Evolutionary conservation across 1,140 invertebrate species (phyloP), one percentile per base, ranked within the genome.

Genomic region (Pseudobourletiella spinata): DNA sequence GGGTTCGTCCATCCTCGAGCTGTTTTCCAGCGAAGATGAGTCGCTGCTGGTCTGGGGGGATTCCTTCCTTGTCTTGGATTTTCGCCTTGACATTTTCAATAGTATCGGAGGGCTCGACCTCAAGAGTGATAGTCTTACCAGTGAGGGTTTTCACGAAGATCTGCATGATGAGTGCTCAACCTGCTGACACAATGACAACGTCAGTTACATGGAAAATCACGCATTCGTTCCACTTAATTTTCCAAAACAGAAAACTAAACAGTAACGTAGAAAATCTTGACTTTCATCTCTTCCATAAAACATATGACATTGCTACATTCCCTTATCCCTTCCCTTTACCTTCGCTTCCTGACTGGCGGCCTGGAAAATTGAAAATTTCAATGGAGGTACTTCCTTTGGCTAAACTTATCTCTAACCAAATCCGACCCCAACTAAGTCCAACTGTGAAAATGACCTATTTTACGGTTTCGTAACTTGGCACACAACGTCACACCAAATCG

Each of bases 401-500:
- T 16, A 57, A 57, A 32, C 4, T 11, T 11, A 35, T 20, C 25
- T 14, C 15, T 8, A 16, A 6, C 11, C 32, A 6, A 42, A 39
- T 42, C n/a, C 14, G 32, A 91, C 65, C 88, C 88, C 70, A 86
- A 89, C 8, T 89, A 78, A 67, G 86, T 89, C 76, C 87, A n/a
- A n/a, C n/a, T n/a, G n/a, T n/a, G n/a, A n/a, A n/a, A n/a, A n/a
- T n/a, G n/a, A n/a, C n/a, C n/a, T n/a, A n/a, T n/a, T n/a, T n/a
- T n/a, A n/a, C n/a, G n/a, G n/a, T n/a, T n/a, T n/a, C n/a, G 74
- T 89, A 89, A 72, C 88, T 89, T 77, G 84, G 82, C 83, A 83
- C 83, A 69, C 89, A 85, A 85, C 89, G n/a, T n/a, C n/a, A n/a
- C n/a, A n/a, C n/a, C n/a, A n/a, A n/a, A n/a, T n/a, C n/a, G n/a